These are phyloP conservation scores for Mactromeris polynyma DNA, from an alignment of 2,888 invertebrate species.

Conservation along the genomic window DNA sequence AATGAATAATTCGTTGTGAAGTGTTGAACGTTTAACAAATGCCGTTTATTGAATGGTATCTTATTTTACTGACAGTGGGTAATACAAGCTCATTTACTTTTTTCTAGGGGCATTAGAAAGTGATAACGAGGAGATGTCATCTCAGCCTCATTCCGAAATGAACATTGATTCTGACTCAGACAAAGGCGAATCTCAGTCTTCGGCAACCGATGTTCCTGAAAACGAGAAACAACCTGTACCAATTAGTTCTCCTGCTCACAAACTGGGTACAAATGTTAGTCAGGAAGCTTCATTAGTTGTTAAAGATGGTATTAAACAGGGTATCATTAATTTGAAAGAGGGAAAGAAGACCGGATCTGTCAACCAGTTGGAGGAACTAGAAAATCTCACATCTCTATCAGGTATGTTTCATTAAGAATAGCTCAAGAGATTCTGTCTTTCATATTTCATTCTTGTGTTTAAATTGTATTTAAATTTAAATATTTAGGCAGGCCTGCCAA, in stretches of 20 bases:
- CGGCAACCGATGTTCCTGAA: constrained; percentile 27
- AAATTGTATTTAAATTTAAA: too few species aligned
- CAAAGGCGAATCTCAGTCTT: constrained; percentile 37
- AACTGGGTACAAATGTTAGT: not conserved
- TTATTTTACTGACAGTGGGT: not conserved
- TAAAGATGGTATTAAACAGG: constrained; percentile 26
- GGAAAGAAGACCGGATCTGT: constrained; percentile 24
- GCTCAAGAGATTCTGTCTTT: too few species aligned
- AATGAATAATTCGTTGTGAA: too few species aligned
- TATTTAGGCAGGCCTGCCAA: too few species aligned
- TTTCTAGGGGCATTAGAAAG: constrained; percentile 25
- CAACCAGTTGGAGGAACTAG: constrained; percentile 60
- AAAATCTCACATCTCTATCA: constrained; percentile 50
- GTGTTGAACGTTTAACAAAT: too few species aligned
- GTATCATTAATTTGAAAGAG: not conserved
- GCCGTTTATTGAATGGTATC: not conserved
- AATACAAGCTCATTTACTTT: too few species aligned
- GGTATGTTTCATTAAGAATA: constrained; percentile 10
- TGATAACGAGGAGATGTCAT: constrained; percentile 32
- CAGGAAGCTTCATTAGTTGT: constrained; percentile 12
- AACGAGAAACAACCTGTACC: constrained; percentile 28
- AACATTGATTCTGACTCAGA: constrained; percentile 26
- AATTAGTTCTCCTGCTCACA: not conserved
- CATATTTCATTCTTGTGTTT: too few species aligned
- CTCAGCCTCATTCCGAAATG: constrained; percentile 25